Evolutionary conservation across 2,888 invertebrate species (phyloP).

Genomic region (Euspilapteryx auroguttella): DNA sequence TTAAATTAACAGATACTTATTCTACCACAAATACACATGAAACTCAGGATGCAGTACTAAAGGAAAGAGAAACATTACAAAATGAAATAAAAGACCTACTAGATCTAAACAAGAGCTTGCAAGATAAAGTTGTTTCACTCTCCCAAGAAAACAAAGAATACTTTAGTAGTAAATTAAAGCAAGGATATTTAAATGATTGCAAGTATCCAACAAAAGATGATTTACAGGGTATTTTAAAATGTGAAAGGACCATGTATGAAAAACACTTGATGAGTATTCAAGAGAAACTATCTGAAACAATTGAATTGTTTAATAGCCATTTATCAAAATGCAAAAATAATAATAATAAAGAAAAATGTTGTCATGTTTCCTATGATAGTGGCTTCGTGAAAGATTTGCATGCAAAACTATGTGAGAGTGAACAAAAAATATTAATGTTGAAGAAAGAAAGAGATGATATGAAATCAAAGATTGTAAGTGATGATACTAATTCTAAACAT

Average conservation of each 20-base stretch:
- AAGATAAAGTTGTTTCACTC: constrained; percentile 32
- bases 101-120: constrained; percentile 48
- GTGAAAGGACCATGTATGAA: constrained; percentile 48
- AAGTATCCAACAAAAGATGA: constrained; percentile 29
- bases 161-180: constrained; percentile 11
- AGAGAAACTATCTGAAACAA: constrained; percentile 35
- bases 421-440: constrained; percentile 45
- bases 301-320: constrained; percentile 32
- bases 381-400: constrained; percentile 38
- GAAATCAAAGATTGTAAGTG: constrained; percentile 16
- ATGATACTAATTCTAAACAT: constrained; percentile 24
- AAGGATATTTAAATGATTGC: constrained; percentile 17
- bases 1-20: constrained; percentile 12
- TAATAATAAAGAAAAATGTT: constrained; percentile 11
- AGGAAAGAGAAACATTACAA: constrained; percentile 42
- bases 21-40: constrained; percentile 13
- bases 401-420: constrained; percentile 44
- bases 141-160: constrained; percentile 19
- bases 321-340: constrained; percentile 20
- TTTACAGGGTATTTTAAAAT: constrained; percentile 29
- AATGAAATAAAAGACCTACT: constrained; percentile 46
- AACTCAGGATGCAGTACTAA: constrained; percentile 21
- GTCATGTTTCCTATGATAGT: constrained; percentile 16
- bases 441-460: constrained; percentile 49
- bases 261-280: constrained; percentile 28